Conservation (phyloP, 1,140 invertebrate species). For the Bombus pyrosoma region DNA sequence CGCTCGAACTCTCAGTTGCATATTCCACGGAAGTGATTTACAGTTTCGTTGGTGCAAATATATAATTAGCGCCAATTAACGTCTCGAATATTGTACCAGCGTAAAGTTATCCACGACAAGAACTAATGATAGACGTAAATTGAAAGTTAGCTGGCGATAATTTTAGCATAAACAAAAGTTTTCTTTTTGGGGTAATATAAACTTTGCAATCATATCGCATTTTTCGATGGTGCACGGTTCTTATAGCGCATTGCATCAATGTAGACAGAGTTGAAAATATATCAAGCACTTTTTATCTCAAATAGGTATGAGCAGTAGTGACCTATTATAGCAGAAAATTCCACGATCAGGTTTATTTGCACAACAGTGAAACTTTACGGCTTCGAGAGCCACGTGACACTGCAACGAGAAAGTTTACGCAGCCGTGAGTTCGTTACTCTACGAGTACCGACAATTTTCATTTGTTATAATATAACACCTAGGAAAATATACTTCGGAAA, state of each 20-base stretch:
- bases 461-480: not conserved
- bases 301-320: not conserved
- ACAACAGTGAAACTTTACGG: slow-evolving; percentile 45
- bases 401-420: slow-evolving; percentile 45
- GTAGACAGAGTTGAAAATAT: not conserved
- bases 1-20: not conserved
- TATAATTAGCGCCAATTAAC: not conserved
- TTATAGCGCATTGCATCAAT: too few relatives aligned
- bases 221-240: too few relatives aligned
- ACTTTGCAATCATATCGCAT: too few relatives aligned
- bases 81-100: not conserved
- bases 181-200: too few relatives aligned
- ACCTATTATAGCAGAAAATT: slow-evolving; percentile 13
- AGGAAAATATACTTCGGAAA: not conserved
- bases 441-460: not conserved
- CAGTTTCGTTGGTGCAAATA: not conserved
- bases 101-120: not conserved
- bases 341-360: slow-evolving; percentile 43
- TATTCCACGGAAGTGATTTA: not conserved
- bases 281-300: not conserved
- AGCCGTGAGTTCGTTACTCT: slow-evolving; percentile 20
- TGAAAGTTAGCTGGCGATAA: not conserved
- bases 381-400: slow-evolving; percentile 26
- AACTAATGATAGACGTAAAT: not conserved
- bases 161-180: not conserved